Evolutionary conservation across 2,797 vertebrate species (phyloP).

Genomic region (Columba guinea): DNA sequence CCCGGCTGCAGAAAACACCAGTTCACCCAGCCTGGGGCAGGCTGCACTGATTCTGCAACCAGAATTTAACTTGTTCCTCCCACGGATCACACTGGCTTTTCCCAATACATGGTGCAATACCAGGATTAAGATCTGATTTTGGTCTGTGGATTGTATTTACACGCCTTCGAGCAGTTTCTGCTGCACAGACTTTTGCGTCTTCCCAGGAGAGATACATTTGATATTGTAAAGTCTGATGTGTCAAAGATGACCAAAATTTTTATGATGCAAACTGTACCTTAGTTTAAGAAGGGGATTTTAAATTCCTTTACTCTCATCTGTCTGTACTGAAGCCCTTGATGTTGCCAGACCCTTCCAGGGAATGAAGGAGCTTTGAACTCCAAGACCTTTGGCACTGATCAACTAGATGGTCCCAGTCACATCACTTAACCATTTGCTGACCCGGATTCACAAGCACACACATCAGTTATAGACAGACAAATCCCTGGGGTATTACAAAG

Average conservation of each 20-base stretch:
- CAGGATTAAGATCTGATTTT: neutral
- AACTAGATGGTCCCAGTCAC: neutral
- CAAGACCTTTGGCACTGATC: neutral
- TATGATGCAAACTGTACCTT: neutral
- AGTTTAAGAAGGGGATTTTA: neutral
- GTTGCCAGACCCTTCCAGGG: neutral
- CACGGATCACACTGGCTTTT: accelerated
- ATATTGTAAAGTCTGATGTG: neutral
- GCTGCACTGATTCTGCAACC: neutral
- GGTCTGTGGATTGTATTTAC: neutral
- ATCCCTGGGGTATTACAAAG: neutral
- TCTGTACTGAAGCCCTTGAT: neutral
- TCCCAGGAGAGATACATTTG: neutral
- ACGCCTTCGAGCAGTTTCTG: neutral
- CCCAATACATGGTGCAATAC: accelerated
- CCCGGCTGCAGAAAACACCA: neutral
- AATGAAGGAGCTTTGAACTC: neutral
- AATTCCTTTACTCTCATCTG: neutral
- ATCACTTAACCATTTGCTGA: neutral
- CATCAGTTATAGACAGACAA: neutral
- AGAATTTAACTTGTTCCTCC: neutral
- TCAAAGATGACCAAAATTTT: neutral
- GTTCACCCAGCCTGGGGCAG: neutral
- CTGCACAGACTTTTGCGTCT: neutral
- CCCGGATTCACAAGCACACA: neutral